Base-by-base conservation (phyloP, 2,888 invertebrate genomes). In the Caenorhabditis drosophilae region DNA sequence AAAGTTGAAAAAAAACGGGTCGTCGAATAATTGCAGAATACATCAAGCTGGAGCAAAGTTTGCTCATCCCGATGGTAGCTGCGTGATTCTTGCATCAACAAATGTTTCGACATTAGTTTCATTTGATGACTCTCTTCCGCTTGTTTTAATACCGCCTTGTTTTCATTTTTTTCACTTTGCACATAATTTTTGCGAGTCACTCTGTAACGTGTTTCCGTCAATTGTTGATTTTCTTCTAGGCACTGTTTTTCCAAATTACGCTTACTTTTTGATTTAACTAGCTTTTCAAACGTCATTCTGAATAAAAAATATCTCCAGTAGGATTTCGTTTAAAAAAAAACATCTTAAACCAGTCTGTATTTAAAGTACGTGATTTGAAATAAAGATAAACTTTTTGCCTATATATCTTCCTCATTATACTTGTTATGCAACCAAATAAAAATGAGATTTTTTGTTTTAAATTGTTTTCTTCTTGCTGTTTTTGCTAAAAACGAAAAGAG, bases 191-290 rank as follows among this genome's bases (percentile, higher is more conserved):
- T 64, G 64, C 54, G 64, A 64, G 42, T 58, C 58, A 40, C 27
- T 60, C 2, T 61, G 60, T 34, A 51, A 67, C 34, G 48, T 56
- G 44, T 67, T 67, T 26, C 60, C 67, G 4, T 67, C 64, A 22
- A 50, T 64, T 54, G 64, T 64, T 58, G 64, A 64, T 64, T 58
- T 64, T 61, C 67, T 67, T 18, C 15, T 67, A 60, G 60, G 56
- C 49, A 60, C 61, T 42, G 64, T 64, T 53, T 67, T 67, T 50
- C 67, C 67, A 38, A 67, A 67, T 55, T 60, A 59, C 50, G 67
- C 67, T 35, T 67, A 67, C 57, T 67, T 67, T 59, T 59, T 67
- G 50, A 64, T 64, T 58, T 64, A 47, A 64, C 49, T 61, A 61
- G 46, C 36, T 35, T 26, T 27, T 27, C 55, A 55, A 48, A 26